Base-by-base conservation (phyloP, 2,797 vertebrate species). In the Paedocypris micromegethes region DNA sequence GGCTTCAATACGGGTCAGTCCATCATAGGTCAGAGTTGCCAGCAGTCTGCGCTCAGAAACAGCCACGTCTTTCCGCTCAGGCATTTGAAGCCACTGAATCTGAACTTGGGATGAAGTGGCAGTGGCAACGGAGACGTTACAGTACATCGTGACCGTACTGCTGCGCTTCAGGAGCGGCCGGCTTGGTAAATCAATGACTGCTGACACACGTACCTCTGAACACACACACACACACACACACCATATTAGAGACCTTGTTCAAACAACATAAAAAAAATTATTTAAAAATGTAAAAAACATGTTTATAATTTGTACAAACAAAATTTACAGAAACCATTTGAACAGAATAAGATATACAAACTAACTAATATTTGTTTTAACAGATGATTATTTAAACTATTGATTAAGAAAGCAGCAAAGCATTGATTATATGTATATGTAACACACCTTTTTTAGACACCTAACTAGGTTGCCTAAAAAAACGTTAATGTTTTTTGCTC, bases 101-200 rank as follows among this genome's bases (percentile, higher is more conserved):
- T 91, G 90, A 40, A 89, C 78, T 67, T 84, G 85, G 56, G 86
- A 77, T 0, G 88, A 83, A 0, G 87, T 88, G 0, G 87, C 82
- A 2, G 90, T 88, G 0, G 85, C 87, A 76, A 93, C 82, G 0
- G 91, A 90, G 70, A 90, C 75, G 59, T 93, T 94, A 81, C 94
- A 96, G 70, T 92, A 80, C 23, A 96, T 63, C 2, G 85, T 85
- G 44, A 92, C 82, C 0, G 90, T 94, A 83, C 85, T 90, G 38
- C 93, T 93, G 0, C 87, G 83, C 78, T 92, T 91, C 47, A 94
- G 83, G 0, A 91, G 77, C 4, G 91, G 86, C 0, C 87, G 88
- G 0, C 76, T 86, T 0, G 87, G 80, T 0, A 93, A 80, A 78
- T 82, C 83, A 0, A 88, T 86, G 39, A 67, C 76, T 0, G 90